Evolutionary conservation across 2,113 vertebrate genomes (phyloP), one percentile per base, ranked within the genome.

Genomic region (Oncorhynchus mykiss): DNA sequence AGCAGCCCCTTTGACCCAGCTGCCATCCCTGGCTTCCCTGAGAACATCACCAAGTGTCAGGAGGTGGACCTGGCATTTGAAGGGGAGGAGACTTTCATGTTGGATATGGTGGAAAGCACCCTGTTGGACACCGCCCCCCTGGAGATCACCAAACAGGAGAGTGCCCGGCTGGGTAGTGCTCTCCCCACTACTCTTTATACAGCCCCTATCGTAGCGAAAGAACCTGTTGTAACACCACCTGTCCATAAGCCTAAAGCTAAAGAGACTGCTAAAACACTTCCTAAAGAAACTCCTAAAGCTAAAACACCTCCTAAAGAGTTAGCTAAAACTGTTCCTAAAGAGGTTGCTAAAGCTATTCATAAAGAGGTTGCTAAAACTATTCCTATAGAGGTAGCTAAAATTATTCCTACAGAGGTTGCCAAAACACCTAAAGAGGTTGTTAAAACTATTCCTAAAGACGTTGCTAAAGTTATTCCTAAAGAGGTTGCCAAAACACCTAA

Each of bases 31-130:
- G 93, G 93, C 81, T 94, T 95, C 88, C 92, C 91, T 82, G 88
- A 93, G 87, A 95, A 95, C 80, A 93, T 94, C 71, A 95, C 92
- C 60, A 97, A 96, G 91, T 95, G 94, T 79, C 96, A 95, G 79
- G 92, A 94, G 83, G 95, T 95, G 81, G 98, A 97, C 77, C 91
- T 95, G 71, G 96, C 95, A 66, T 97, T 98, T 91, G 97, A 98
- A 80, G 95, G 95, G 39, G 94, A 98, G 72, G 94, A 98, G 83
- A 96, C 94, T 83, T 98, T 95, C 1, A 94, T 94, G 86, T 96
- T 75, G 91, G 95, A 60, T 95, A 97, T 77, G 94, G 95, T 80
- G 95, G 90, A 54, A 18, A 54, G 51, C 51, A 5, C 14, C 14
- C 51, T 54, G 3, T 54, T 54, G 51, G 51, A 54, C 51, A 54